phyloP scores from a whole-genome alignment of 2,113 vertebrate genomes.

The Xyrauchen texanus region DNA sequence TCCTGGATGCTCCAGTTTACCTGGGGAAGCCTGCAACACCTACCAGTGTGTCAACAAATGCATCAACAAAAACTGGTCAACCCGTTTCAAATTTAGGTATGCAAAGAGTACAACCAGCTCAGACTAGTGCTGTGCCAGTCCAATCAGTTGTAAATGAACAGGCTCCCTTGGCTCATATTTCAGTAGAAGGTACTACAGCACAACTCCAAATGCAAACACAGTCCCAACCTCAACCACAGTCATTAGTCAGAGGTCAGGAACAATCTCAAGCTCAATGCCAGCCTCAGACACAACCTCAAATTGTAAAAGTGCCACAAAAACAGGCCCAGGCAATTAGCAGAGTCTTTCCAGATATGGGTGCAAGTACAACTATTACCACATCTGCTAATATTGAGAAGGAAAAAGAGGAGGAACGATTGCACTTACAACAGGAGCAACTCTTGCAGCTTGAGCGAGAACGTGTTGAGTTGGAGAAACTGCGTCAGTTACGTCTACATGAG shows the following conservation, averaged over 20 bases:
- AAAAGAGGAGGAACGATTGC: slow-evolving; percentile 87
- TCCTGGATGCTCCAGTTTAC: slow-evolving; percentile 86
- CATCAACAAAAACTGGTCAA: slow-evolving; percentile 59
- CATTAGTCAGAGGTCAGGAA: slow-evolving; percentile 42
- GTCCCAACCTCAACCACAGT: slow-evolving; percentile 50
- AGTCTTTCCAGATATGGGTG: slow-evolving; percentile 44
- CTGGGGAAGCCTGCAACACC: slow-evolving; percentile 82
- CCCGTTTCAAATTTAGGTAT: slow-evolving; percentile 52
- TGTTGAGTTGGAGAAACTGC: slow-evolving; percentile 91
- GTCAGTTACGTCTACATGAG: slow-evolving; percentile 91
- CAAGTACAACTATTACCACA: slow-evolving; percentile 62
- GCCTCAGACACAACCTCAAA: slow-evolving; percentile 62
- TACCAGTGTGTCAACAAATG: slow-evolving; percentile 55
- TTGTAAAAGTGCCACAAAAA: slow-evolving; percentile 57
- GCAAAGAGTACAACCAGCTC: slow-evolving; percentile 53
- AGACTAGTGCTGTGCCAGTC: slow-evolving; percentile 48
- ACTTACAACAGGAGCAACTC: slow-evolving; percentile 92
- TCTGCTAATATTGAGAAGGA: slow-evolving; percentile 76
- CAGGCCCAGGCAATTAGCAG: slow-evolving; percentile 58
- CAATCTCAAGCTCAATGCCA: slow-evolving; percentile 34
- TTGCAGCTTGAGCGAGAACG: slow-evolving; percentile 92
- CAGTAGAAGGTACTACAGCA: slow-evolving; percentile 53
- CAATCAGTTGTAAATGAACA: slow-evolving; percentile 62
- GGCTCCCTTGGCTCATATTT: slow-evolving; percentile 64
- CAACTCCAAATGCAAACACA: slow-evolving; percentile 59